These are phyloP conservation scores for Lepilemur ruficaudatus DNA, from an alignment of 2,797 vertebrate genomes.

Conservation along the genomic window DNA sequence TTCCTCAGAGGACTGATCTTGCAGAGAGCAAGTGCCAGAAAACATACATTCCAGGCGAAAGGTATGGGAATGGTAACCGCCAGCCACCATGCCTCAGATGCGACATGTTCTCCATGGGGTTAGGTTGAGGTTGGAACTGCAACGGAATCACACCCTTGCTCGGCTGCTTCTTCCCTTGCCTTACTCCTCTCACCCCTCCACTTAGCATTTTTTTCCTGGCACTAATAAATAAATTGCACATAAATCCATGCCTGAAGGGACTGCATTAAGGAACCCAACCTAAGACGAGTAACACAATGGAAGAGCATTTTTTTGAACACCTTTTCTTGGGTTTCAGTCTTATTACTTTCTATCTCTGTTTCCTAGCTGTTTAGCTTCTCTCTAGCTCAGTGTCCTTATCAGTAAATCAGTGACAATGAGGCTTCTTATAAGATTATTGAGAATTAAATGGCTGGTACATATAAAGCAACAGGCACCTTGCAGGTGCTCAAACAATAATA, in stretches of 20 bases:
- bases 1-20: not conserved
- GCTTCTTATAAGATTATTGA: not conserved
- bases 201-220: not conserved
- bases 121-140: not conserved
- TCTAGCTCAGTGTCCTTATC: not conserved
- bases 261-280: not conserved
- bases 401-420: not conserved
- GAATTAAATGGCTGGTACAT: not conserved
- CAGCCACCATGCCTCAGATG: not conserved
- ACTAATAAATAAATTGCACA: not conserved
- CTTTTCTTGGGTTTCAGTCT: not conserved
- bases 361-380: not conserved
- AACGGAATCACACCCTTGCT: not conserved
- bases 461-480: not conserved
- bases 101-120: not conserved
- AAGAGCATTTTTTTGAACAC: not conserved
- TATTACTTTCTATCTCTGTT: not conserved
- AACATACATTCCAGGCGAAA: not conserved
- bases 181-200: accelerated
- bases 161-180: not conserved
- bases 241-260: not conserved
- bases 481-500: not conserved
- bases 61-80: not conserved
- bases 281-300: not conserved
- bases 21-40: not conserved